These are phyloP conservation scores for Podabrus alpinus DNA, from an alignment of 2,888 invertebrate species.

Conservation along the genomic window DNA sequence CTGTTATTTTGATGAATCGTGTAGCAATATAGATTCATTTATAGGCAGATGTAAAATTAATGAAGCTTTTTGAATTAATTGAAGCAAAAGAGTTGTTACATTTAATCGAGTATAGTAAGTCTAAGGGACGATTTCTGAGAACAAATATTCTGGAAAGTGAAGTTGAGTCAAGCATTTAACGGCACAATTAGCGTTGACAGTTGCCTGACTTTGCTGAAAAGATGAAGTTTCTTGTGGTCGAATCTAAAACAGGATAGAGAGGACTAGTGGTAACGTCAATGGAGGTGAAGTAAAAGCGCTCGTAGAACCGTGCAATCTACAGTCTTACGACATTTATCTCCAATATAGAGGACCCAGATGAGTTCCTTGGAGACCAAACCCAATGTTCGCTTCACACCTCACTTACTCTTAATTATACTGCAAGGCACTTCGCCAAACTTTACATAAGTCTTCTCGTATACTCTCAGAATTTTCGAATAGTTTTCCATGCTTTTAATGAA, in stretches of 20 bases:
- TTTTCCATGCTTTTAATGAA: constrained; percentile 21
- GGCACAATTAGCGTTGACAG: constrained; percentile 29
- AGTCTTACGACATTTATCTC: constrained; percentile 38
- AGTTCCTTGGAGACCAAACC: constrained; percentile 48
- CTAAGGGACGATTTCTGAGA: neutral
- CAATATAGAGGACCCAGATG: constrained; percentile 46
- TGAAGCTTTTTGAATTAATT: neutral
- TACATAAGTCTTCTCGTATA: constrained; percentile 27
- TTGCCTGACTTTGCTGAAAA: constrained; percentile 17
- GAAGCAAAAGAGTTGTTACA: neutral
- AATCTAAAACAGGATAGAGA: constrained; percentile 19
- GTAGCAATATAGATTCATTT: constrained; percentile 19
- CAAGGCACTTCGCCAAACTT: constrained; percentile 32
- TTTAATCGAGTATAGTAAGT: neutral
- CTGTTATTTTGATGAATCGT: constrained; percentile 25
- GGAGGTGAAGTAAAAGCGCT: constrained; percentile 25
- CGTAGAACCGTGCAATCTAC: constrained; percentile 30
- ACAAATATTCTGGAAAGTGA: constrained; percentile 10
- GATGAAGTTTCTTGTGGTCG: constrained; percentile 29
- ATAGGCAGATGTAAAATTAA: constrained; percentile 7
- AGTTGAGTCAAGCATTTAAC: constrained; percentile 28
- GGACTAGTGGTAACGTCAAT: constrained; percentile 23
- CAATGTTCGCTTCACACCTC: constrained; percentile 53
- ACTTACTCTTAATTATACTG: constrained; percentile 52
- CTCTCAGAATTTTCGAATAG: constrained; percentile 28